Conservation (phyloP, 2,113 vertebrate species). For the Mobula birostris region DNA sequence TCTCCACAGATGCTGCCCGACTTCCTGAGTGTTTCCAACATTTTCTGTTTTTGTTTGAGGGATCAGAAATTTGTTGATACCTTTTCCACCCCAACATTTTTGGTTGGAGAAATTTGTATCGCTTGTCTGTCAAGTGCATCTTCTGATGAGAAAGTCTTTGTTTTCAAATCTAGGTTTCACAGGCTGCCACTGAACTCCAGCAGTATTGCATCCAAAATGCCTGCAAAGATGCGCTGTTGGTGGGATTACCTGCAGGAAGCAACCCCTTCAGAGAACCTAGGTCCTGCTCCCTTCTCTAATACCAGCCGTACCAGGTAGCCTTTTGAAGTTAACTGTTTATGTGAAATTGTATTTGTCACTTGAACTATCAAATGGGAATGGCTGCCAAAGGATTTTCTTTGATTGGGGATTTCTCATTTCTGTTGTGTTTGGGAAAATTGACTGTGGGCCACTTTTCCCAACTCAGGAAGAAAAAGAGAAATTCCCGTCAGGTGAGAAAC, state of each 20-base stretch:
- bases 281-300: conserved; percentile 77
- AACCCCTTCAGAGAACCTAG: conserved; percentile 90
- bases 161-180: conserved; percentile 69
- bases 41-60: too few relatives aligned
- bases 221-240: conserved; percentile 81
- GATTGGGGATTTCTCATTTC: too few relatives aligned
- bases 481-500: too few relatives aligned
- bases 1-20: neutral
- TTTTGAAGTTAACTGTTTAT: neutral
- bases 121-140: neutral
- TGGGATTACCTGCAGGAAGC: conserved; percentile 81
- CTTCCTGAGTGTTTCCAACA: conserved; percentile 33
- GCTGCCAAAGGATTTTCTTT: too few relatives aligned
- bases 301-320: conserved; percentile 46
- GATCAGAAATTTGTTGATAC: too few relatives aligned
- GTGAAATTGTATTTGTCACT: too few relatives aligned
- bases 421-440: too few relatives aligned
- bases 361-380: too few relatives aligned
- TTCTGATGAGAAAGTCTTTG: conserved; percentile 32
- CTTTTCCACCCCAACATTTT: neutral
- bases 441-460: neutral
- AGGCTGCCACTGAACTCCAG: conserved; percentile 88
- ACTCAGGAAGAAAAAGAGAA: too few relatives aligned
- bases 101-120: too few relatives aligned
- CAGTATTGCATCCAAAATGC: conserved; percentile 93